Evolutionary conservation across 2,888 invertebrate species (phyloP).

Genomic region (Spisula solida): DNA sequence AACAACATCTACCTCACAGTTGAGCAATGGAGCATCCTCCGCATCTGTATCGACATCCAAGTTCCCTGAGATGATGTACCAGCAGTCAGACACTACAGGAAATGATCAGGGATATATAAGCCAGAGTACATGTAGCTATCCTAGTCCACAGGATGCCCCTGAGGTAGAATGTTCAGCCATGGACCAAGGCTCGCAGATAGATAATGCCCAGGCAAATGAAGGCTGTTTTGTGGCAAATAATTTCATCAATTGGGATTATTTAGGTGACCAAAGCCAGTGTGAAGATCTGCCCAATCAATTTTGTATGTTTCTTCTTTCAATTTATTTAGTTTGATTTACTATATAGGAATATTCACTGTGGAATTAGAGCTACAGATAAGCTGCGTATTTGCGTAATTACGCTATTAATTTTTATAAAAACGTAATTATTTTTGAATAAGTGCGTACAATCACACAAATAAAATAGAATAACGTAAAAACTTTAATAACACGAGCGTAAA

Average conservation of each 20-base stretch:
- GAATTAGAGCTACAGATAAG: too few relatives aligned
- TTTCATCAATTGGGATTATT: conserved; percentile 5
- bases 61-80: background rate
- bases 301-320: background rate
- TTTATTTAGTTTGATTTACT: background rate
- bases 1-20: background rate
- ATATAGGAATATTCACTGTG: too few relatives aligned
- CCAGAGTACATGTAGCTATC: conserved; percentile 11
- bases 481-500: too few relatives aligned
- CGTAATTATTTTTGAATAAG: too few relatives aligned
- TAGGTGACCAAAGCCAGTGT: background rate
- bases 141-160: background rate
- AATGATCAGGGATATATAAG: conserved; percentile 6
- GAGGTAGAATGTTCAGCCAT: background rate
- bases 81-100: background rate
- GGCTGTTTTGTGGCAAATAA: conserved; percentile 2
- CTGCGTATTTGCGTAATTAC: too few relatives aligned
- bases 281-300: background rate
- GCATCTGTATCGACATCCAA: background rate
- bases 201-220: conserved; percentile 14
- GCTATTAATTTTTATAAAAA: too few relatives aligned
- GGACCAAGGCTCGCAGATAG: background rate
- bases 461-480: too few relatives aligned
- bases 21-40: background rate
- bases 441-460: too few relatives aligned